Evolutionary conservation across 2,797 vertebrate species (phyloP).

Genomic region (Lagocephalus sceleratus): DNA sequence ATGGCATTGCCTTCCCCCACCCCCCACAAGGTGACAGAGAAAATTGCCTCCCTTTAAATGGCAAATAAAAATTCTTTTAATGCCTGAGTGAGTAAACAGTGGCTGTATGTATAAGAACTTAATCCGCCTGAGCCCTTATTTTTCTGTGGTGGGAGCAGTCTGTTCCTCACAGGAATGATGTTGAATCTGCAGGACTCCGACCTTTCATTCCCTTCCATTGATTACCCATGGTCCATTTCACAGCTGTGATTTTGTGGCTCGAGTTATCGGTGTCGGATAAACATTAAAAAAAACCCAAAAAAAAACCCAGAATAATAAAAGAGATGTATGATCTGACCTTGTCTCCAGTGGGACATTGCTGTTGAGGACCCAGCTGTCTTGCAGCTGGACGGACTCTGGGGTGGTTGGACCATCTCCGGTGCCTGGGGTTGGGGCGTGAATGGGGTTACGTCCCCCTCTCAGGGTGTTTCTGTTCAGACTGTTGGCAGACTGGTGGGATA

Average conservation of each 20-base stretch:
- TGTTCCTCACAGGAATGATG: conserved; percentile 33
- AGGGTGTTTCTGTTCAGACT: conserved; percentile 96
- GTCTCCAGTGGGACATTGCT: conserved; percentile 95
- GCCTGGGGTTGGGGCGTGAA: conserved; percentile 84
- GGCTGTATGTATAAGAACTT: not conserved
- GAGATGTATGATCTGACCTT: conserved; percentile 73
- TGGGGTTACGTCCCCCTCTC: conserved; percentile 90
- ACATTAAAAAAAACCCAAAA: conserved; percentile 18
- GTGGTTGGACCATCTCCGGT: conserved; percentile 93
- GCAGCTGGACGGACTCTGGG: conserved; percentile 93
- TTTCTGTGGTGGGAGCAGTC: conserved; percentile 12
- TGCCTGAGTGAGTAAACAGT: not conserved
- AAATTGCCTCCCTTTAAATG: not conserved
- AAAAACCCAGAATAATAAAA: not conserved
- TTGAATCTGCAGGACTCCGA: conserved; percentile 32
- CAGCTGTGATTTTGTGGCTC: conserved; percentile 24
- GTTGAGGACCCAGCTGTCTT: conserved; percentile 96
- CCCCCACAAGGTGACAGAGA: not conserved
- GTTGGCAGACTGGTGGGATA: conserved; percentile 96
- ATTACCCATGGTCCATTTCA: conserved; percentile 25
- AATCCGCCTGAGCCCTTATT: conserved; percentile 7
- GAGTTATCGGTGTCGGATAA: conserved; percentile 18
- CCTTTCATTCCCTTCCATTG: conserved; percentile 46
- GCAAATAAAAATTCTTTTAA: not conserved
- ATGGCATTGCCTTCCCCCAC: conserved; percentile 1